A percentile compares a stretch with the other conserved stretches of the same genome.
Evolutionary conservation across 2,797 vertebrate genomes (phyloP).

Genomic region (Acipenser ruthenus): DNA sequence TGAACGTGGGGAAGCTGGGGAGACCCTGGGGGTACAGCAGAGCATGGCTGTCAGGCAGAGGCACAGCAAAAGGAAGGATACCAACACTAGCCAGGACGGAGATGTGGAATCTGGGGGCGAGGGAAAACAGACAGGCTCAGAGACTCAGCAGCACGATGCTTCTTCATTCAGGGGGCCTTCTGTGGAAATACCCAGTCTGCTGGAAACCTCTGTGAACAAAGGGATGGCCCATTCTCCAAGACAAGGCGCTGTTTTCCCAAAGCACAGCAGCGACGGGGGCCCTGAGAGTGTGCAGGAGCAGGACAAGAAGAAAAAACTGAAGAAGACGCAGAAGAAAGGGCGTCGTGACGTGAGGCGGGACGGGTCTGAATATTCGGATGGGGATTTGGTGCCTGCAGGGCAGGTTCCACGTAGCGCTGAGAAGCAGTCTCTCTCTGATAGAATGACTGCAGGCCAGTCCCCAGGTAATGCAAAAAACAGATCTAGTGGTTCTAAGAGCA

Average conservation of each 20-base stretch:
- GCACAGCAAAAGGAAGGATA: slow-evolving; percentile 43
- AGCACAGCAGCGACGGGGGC: slow-evolving; percentile 15
- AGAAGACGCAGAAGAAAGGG: slow-evolving; percentile 35
- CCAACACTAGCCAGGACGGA: slow-evolving; percentile 46
- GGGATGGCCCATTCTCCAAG: not conserved
- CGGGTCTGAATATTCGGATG: slow-evolving; percentile 11
- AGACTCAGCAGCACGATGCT: not conserved
- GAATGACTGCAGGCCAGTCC: slow-evolving; percentile 29
- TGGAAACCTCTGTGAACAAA: slow-evolving; percentile 6
- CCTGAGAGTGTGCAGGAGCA: slow-evolving; percentile 39
- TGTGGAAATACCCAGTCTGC: not conserved
- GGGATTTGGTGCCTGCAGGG: slow-evolving; percentile 15
- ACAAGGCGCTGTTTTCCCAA: slow-evolving; percentile 17
- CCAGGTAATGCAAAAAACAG: slow-evolving; percentile 31
- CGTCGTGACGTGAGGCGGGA: slow-evolving; percentile 30
- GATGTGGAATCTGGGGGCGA: slow-evolving; percentile 53
- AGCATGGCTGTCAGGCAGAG: slow-evolving; percentile 30
- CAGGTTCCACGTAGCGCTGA: not conserved
- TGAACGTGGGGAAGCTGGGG: slow-evolving; percentile 27
- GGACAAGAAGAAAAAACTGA: slow-evolving; percentile 48
- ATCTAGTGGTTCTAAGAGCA: too few relatives aligned
- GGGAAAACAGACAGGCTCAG: slow-evolving; percentile 9
- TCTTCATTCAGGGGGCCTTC: not conserved
- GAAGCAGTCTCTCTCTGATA: slow-evolving; percentile 26
- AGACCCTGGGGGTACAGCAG: slow-evolving; percentile 27